phyloP scores from a whole-genome alignment of 2,113 vertebrate genomes.

The Chauna torquata region DNA sequence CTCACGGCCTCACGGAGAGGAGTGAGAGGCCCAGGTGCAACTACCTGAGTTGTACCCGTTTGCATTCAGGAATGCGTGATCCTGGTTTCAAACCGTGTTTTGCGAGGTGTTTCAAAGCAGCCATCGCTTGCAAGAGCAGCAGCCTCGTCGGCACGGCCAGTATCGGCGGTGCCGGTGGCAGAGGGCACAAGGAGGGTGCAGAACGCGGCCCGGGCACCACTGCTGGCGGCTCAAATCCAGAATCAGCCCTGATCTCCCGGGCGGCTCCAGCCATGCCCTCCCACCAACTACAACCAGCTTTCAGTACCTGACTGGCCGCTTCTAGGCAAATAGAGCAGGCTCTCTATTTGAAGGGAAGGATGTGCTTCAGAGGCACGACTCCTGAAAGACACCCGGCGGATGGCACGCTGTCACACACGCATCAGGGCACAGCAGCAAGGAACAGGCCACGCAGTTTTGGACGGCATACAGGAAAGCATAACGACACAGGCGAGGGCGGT shows the following conservation, averaged over 20 bases:
- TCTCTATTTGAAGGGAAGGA: not conserved
- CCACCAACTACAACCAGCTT: not conserved
- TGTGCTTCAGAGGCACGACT: not conserved
- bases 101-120: too few relatives aligned
- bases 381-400: not conserved
- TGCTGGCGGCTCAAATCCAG: not conserved
- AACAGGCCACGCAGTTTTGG: not conserved
- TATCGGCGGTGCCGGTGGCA: too few relatives aligned
- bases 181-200: too few relatives aligned
- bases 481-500: not conserved
- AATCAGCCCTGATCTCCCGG: fast-evolving
- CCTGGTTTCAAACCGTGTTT: too few relatives aligned
- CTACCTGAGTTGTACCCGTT: too few relatives aligned
- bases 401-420: fast-evolving
- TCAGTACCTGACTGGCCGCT: fast-evolving
- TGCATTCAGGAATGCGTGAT: too few relatives aligned
- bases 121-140: too few relatives aligned
- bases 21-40: too few relatives aligned
- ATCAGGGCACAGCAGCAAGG: fast-evolving
- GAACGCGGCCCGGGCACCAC: too few relatives aligned
- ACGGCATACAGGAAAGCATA: fast-evolving
- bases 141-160: too few relatives aligned
- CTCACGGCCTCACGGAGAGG: too few relatives aligned
- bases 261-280: fast-evolving
- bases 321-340: not conserved